A percentile compares a stretch with the other conserved stretches of the same genome.
These are phyloP conservation scores for Callimorpha dominula DNA, from an alignment of 2,888 invertebrate species.

Conservation along the genomic window DNA sequence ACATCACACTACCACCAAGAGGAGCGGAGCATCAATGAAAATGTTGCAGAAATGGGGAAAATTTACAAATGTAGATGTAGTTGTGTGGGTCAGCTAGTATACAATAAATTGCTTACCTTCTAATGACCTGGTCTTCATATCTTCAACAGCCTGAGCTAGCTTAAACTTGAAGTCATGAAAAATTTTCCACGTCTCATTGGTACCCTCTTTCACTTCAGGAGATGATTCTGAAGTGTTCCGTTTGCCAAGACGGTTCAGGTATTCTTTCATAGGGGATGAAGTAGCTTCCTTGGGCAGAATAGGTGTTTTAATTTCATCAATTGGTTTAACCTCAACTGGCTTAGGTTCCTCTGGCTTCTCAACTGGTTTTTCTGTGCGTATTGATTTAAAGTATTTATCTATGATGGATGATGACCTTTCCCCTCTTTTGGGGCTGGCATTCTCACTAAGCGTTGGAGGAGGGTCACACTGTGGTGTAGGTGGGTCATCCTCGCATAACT, in stretches of 20 bases:
- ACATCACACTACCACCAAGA: no score
- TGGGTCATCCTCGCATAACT: conserved; percentile 87
- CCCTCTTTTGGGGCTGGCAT: conserved; percentile 77
- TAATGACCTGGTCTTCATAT: conserved; percentile 90
- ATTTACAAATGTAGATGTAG: no score
- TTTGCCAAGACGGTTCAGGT: conserved; percentile 87
- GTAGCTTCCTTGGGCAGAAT: conserved; percentile 71
- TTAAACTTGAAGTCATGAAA: conserved; percentile 91
- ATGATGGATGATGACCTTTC: conserved; percentile 81
- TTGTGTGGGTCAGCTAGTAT: no score
- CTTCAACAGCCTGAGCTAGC: conserved; percentile 92
- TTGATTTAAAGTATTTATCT: conserved; percentile 84
- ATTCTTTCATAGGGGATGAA: conserved; percentile 86
- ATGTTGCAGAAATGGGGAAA: no score
- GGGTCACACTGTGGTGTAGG: conserved; percentile 81
- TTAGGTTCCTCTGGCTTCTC: conserved; percentile 74
- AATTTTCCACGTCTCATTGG: conserved; percentile 90
- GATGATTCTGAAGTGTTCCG: conserved; percentile 88
- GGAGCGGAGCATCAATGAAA: no score
- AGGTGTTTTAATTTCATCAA: conserved; percentile 62
- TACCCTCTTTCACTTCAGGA: conserved; percentile 73
- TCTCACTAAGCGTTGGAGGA: conserved; percentile 72
- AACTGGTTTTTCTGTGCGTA: conserved; percentile 68
- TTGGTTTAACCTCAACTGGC: conserved; percentile 59
- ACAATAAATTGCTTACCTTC: conserved; percentile 73